These are phyloP conservation scores for Leptothorax acervorum DNA, from an alignment of 2,888 invertebrate genomes.

Conservation along the genomic window DNA sequence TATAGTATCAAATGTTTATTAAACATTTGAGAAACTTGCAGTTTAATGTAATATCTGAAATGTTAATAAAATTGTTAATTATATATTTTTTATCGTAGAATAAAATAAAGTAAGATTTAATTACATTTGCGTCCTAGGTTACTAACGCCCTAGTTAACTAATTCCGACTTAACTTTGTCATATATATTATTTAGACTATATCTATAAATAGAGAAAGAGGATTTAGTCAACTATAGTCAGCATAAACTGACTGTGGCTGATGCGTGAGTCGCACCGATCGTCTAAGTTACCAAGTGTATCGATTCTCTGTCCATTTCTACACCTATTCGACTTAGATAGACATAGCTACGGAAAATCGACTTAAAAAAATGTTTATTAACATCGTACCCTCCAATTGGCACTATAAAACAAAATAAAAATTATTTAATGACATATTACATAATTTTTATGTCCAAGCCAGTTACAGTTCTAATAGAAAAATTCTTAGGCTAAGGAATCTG, in stretches of 20 bases:
- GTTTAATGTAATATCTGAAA: neutral
- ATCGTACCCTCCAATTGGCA: neutral
- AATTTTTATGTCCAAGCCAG: neutral
- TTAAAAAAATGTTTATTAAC: neutral
- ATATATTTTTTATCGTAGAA: neutral
- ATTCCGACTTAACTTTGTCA: neutral
- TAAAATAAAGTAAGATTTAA: neutral
- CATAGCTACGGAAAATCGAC: neutral
- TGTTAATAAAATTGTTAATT: slow-evolving; percentile 7
- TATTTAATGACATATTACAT: neutral
- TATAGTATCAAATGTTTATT: neutral
- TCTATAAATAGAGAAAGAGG: neutral
- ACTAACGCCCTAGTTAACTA: neutral
- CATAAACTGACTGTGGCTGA: neutral
- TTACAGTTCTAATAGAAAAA: neutral
- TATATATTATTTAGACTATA: neutral
- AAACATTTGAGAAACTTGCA: neutral
- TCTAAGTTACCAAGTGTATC: slow-evolving; percentile 6
- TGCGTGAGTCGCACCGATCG: neutral
- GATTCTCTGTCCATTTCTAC: neutral
- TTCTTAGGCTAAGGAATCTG: neutral
- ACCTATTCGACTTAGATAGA: neutral
- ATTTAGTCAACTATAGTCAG: neutral
- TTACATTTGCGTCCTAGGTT: neutral
- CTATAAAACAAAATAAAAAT: neutral